Percentiles rank a stretch among this genome's conserved stretches.
These are phyloP conservation scores for Malacoctenus gilli DNA, from an alignment of 2,797 vertebrate species.

Conservation along the genomic window DNA sequence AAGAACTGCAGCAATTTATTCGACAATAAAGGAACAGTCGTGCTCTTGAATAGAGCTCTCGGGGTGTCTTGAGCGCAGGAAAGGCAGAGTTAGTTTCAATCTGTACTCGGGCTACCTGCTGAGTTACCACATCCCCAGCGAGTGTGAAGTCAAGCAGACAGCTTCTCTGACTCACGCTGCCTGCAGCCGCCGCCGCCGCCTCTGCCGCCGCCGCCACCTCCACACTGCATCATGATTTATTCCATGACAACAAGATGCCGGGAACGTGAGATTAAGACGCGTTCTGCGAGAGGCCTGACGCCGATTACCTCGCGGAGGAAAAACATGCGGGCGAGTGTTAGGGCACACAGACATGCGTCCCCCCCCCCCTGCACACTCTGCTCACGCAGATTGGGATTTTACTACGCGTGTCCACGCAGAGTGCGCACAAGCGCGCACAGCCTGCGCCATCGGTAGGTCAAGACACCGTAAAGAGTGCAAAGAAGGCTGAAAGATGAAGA, in stretches of 20 bases:
- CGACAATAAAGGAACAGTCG: conserved; percentile 67
- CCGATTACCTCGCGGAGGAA: conserved; percentile 38
- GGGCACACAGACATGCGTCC: conserved; percentile 4
- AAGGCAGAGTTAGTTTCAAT: conserved; percentile 76
- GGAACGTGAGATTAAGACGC: conserved; percentile 48
- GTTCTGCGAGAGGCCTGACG: conserved; percentile 35
- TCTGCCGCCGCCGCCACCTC: conserved; percentile 74
- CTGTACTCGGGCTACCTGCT: conserved; percentile 77
- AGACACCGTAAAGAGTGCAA: conserved; percentile 64
- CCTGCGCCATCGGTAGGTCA: conserved; percentile 53
- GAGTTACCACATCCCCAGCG: conserved; percentile 77
- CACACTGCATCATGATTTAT: conserved; percentile 69
- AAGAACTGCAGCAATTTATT: conserved; percentile 56
- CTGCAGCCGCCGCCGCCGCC: conserved; percentile 70
- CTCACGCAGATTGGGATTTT: conserved; percentile 10
- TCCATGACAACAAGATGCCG: conserved; percentile 48
- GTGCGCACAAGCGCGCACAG: conserved; percentile 11
- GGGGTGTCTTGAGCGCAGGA: conserved; percentile 56
- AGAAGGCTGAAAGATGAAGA: conserved; percentile 61
- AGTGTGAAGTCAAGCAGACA: conserved; percentile 79
- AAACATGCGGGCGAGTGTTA: conserved; percentile 27
- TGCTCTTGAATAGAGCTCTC: conserved; percentile 63
- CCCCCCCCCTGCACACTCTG: neutral
- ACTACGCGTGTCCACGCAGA: conserved; percentile 18
- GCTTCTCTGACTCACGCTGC: conserved; percentile 70